Evolutionary conservation across 30 jellyfish, hydroid and myxozoan species (phyloP).

Genomic region (Catostylus mosaicus): DNA sequence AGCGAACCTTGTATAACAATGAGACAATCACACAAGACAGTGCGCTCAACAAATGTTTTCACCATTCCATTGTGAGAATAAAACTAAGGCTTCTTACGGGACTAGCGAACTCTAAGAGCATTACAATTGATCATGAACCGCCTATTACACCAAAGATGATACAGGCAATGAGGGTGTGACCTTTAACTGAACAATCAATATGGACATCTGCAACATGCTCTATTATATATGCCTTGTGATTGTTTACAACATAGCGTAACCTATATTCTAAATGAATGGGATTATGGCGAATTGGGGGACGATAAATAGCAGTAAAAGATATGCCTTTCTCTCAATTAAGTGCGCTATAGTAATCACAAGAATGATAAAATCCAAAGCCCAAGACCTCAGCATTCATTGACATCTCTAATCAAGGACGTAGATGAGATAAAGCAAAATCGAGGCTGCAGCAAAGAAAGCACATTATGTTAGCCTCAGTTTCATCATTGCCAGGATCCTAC

Average conservation of each 20-base stretch:
- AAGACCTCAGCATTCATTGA: no score
- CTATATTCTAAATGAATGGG: neutral
- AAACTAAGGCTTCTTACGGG: conserved; percentile 22
- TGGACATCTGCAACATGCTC: neutral
- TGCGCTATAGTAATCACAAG: no score
- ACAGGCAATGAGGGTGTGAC: conserved; percentile 57
- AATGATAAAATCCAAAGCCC: no score
- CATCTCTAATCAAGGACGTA: no score
- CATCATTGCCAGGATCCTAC: no score
- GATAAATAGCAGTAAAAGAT: no score
- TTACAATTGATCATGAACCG: conserved; percentile 38
- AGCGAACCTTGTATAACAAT: conserved; percentile 51
- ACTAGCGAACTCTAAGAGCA: conserved; percentile 56
- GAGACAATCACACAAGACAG: conserved; percentile 31
- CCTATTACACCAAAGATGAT: conserved; percentile 32
- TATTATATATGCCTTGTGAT: neutral
- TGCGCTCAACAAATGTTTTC: conserved; percentile 75
- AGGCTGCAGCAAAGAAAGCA: no score
- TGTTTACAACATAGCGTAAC: neutral
- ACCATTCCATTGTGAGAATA: conserved; percentile 58
- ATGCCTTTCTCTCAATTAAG: no score
- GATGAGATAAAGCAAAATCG: no score
- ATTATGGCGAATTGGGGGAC: no score
- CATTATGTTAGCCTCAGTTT: no score
- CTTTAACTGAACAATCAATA: conserved; percentile 12